Evolutionary conservation across 2,888 invertebrate species (phyloP).

Genomic region (Neocrepidodera transversa): DNA sequence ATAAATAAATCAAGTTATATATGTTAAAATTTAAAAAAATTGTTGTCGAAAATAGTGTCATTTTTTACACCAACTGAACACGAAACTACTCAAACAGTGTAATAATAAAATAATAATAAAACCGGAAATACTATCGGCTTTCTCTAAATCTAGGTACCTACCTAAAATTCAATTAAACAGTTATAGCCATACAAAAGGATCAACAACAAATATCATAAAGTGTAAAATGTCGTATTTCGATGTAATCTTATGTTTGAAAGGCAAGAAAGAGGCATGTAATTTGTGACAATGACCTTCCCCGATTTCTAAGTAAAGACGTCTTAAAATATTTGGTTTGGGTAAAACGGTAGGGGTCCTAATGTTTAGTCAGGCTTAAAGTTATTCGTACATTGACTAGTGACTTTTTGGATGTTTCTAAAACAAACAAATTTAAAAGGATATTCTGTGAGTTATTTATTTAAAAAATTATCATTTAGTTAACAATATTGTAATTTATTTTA

Average conservation of each 20-base stretch:
- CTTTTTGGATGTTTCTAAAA: background rate
- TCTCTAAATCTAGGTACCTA: constrained; percentile 8
- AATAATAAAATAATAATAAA: background rate
- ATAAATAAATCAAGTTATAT: too few relatives aligned
- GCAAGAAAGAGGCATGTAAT: constrained; percentile 31
- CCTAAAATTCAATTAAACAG: constrained; percentile 18
- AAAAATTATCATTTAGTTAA: too few relatives aligned
- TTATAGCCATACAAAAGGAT: constrained; percentile 1
- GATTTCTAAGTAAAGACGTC: constrained; percentile 25
- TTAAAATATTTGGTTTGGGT: constrained; percentile 26
- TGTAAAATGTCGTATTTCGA: constrained; percentile 24
- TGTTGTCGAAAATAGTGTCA: too few relatives aligned
- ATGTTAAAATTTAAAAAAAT: too few relatives aligned
- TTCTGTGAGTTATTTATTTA: too few relatives aligned
- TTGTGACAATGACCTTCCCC: constrained; percentile 23
- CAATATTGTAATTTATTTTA: too few relatives aligned
- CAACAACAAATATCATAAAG: constrained; percentile 17
- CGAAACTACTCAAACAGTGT: constrained; percentile 3
- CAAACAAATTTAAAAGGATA: background rate
- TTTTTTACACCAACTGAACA: too few relatives aligned
- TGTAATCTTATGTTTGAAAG: constrained; percentile 29
- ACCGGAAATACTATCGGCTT: constrained; percentile 13
- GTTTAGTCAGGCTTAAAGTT: constrained; percentile 14
- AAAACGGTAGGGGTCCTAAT: constrained; percentile 22
- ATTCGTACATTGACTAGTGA: constrained; percentile 13